Evolutionary conservation across 92 coral and sea anemone species (phyloP).

Genomic region (Epizoanthus stellaris): DNA sequence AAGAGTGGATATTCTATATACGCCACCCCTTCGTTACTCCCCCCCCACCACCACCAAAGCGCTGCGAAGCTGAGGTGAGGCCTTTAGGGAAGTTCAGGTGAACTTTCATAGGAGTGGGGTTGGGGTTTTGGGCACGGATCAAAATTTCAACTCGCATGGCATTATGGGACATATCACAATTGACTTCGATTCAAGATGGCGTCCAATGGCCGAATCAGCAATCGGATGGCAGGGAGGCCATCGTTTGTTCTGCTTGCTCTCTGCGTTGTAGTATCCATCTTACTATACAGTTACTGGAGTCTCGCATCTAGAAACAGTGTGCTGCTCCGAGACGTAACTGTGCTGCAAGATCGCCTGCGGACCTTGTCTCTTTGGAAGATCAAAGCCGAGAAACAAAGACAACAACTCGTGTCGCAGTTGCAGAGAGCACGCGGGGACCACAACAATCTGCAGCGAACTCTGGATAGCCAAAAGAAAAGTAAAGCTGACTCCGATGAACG

Average conservation of each 20-base stretch:
- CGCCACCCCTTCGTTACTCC: no score
- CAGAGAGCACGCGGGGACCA: neutral
- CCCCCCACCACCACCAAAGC: no score
- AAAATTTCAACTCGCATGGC: slow-evolving; percentile 4
- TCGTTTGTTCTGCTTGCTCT: slow-evolving; percentile 78
- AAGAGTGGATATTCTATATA: no score
- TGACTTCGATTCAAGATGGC: slow-evolving; percentile 53
- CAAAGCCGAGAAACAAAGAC: slow-evolving; percentile 55
- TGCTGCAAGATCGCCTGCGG: slow-evolving; percentile 75
- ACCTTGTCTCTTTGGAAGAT: slow-evolving; percentile 62
- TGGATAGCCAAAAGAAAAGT: neutral
- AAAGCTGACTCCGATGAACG: neutral
- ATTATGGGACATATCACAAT: slow-evolving; percentile 17
- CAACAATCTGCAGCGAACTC: neutral
- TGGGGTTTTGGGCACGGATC: no score
- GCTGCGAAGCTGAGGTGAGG: no score
- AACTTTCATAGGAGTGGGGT: no score
- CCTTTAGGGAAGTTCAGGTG: no score
- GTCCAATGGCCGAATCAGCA: slow-evolving; percentile 63
- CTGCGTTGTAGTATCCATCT: slow-evolving; percentile 61
- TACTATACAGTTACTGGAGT: slow-evolving; percentile 93
- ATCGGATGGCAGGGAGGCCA: slow-evolving; percentile 59
- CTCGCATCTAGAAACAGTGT: slow-evolving; percentile 82
- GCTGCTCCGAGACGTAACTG: slow-evolving; percentile 72
- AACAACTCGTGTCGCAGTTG: neutral